Evolutionary conservation across 2,888 invertebrate species (phyloP), one percentile per base, ranked within the genome.

Genomic region (Agapostemon virescens): DNA sequence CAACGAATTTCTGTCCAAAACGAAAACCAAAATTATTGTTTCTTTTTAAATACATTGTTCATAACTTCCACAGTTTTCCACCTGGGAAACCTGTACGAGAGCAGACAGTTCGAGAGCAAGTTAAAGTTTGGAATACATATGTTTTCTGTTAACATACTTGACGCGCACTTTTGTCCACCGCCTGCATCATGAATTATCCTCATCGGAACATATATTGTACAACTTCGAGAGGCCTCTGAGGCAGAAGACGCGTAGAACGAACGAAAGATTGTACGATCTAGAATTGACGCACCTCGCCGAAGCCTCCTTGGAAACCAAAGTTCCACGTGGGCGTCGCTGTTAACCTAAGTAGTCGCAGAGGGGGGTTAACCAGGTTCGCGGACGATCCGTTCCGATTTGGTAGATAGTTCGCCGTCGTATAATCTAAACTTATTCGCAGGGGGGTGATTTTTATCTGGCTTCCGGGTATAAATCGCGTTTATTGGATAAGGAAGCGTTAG

Each of bases 401-500:
- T 17, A 26, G 55, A 55, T 26, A 26, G 55, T 55, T 5, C 17
- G 26, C 6, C 26, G 55, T 15, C 26, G 26, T 26, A 7, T 55
- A 55, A 55, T 26, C 55, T 55, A 55, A 26, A 55, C 55, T 61
- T 61, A 61, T 61, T 61, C 61, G 20, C 13, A 11, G 49, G 1
- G 33, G 33, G 7, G 61, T 13, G n/a, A 36, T 33, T 63, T 63
- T 36, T 63, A 63, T 61, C 61, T 61, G 33, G 5, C 11, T 63
- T 36, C 63, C 63, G 67, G 30, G 40, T 33, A 42, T 67, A 67
- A 67, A 67, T 20, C 42, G 42, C 45, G 42, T 67, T 45, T 67
- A 67, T 67, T 67, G 67, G 67, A 67, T 67, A 42, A 26, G 42
- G 42, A 45, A 45, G 30, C 67, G 42, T 67, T 38, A 42, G 11